A percentile compares a stretch with the other conserved stretches of the same genome.
Conservation (phyloP, 1,140 invertebrate species). For the Drosophila ohnishii region DNA sequence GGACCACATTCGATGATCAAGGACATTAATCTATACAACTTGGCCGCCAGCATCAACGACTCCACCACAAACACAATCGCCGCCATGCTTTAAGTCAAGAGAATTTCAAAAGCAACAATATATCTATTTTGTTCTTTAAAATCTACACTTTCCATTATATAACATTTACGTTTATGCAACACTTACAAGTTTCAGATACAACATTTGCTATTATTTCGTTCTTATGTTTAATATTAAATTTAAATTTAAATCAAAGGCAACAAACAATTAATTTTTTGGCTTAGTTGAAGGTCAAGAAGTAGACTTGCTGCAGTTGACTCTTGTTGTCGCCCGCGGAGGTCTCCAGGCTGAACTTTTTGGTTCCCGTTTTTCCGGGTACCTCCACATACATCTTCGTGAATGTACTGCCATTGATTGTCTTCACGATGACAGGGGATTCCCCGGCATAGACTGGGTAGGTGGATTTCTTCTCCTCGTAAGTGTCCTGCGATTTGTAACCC, state of each 20-base stretch:
- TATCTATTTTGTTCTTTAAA: background rate
- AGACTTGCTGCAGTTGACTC: conserved; percentile 1
- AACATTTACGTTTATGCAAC: background rate
- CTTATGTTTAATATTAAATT: background rate
- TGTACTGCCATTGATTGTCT: conserved; percentile 4
- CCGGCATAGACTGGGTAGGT: background rate
- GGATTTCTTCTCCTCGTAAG: background rate
- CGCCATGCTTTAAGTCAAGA: no score
- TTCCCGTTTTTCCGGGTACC: background rate
- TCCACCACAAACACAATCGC: background rate
- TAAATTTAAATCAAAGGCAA: background rate
- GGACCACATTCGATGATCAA: background rate
- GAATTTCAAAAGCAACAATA: background rate
- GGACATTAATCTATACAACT: background rate
- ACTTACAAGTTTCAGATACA: background rate
- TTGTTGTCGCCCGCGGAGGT: background rate
- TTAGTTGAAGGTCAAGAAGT: conserved; percentile 11
- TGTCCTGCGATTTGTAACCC: background rate
- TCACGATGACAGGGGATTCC: conserved; percentile 2
- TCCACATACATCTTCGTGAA: conserved; percentile 3
- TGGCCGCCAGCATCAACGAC: background rate
- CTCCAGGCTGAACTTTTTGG: conserved; percentile 10
- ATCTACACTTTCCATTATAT: background rate
- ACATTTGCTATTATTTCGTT: background rate
- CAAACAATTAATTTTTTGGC: background rate